phyloP scores from a whole-genome alignment of 2,113 vertebrate species.

The Zingel zingel region DNA sequence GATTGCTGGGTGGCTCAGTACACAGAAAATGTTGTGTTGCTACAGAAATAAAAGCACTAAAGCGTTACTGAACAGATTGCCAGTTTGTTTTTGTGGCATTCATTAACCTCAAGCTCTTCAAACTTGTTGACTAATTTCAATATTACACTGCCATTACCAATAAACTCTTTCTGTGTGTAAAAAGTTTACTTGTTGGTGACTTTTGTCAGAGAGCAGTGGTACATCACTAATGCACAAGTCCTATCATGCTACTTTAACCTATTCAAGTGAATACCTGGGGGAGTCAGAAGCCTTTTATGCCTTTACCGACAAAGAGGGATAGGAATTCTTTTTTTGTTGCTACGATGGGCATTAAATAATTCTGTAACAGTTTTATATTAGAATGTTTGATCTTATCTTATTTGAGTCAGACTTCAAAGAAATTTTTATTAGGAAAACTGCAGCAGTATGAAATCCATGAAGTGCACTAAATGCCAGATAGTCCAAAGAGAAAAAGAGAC shows the following conservation, averaged over 20 bases:
- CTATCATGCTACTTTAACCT: constrained; percentile 20
- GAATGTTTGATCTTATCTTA: constrained; percentile 81
- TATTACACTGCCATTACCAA: not conserved
- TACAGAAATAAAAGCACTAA: not conserved
- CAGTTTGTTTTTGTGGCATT: not conserved
- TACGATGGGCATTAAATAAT: constrained; percentile 59
- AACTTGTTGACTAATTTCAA: not conserved
- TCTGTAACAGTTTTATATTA: constrained; percentile 62
- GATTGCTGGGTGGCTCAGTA: constrained; percentile 9
- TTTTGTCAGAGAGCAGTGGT: constrained; percentile 12
- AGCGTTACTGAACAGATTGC: not conserved
- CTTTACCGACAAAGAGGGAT: constrained; percentile 40
- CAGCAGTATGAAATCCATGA: constrained; percentile 27
- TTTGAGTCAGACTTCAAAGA: constrained; percentile 79
- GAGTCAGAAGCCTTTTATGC: constrained; percentile 47
- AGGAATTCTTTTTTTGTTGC: constrained; percentile 13
- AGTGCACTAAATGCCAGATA: constrained; percentile 33
- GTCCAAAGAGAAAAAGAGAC: constrained; percentile 10
- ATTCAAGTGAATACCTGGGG: constrained; percentile 42
- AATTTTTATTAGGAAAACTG: constrained; percentile 48
- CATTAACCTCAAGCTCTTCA: not conserved
- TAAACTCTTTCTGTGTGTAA: not conserved
- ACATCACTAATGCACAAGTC: constrained; percentile 42
- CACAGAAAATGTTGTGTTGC: constrained; percentile 1
- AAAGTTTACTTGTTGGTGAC: not conserved